Conservation (phyloP, 2,113 vertebrate genomes). For the Malurus elegans region DNA sequence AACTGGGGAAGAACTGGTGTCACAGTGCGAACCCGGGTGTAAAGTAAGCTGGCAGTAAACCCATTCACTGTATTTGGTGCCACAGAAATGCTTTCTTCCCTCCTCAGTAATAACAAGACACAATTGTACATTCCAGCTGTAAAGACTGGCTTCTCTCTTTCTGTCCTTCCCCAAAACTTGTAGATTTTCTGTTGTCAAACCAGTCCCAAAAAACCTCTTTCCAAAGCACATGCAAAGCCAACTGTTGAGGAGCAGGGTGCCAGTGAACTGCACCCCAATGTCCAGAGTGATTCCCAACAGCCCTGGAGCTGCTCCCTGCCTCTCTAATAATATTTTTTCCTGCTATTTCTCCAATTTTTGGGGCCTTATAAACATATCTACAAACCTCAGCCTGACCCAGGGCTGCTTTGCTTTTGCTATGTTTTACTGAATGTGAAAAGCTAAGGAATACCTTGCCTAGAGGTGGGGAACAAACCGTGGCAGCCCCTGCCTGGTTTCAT, state of each 20-base stretch:
- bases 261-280: fast-evolving
- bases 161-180: background rate
- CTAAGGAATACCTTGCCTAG: background rate
- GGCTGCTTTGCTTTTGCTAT: background rate
- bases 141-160: background rate
- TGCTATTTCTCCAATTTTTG: background rate
- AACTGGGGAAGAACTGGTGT: background rate
- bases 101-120: background rate
- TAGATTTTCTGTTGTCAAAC: background rate
- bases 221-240: background rate
- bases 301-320: background rate
- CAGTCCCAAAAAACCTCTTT: background rate
- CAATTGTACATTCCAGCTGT: background rate
- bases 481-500: background rate
- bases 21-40: fast-evolving
- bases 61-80: background rate
- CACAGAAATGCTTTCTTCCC: background rate
- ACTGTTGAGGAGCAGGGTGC: background rate
- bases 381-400: background rate
- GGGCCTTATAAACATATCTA: background rate
- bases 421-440: background rate
- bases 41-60: background rate
- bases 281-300: background rate
- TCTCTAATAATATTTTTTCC: background rate
- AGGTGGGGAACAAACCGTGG: background rate